These are phyloP conservation scores for Drosophila fungiperda DNA, from an alignment of 2,888 invertebrate species.

Conservation along the genomic window DNA sequence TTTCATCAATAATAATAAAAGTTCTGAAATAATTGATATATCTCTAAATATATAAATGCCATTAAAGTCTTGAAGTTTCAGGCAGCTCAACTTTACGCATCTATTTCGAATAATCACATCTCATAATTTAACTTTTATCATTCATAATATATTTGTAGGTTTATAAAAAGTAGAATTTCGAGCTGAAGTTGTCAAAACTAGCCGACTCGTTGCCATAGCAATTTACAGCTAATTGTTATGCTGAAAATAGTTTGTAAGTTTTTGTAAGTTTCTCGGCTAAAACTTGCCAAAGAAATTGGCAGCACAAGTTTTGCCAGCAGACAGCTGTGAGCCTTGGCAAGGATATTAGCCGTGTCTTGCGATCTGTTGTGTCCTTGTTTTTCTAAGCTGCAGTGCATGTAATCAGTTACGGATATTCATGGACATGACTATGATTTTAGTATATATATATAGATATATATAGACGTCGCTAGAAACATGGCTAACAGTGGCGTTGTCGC, in stretches of 20 bases:
- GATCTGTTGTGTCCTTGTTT: constrained; percentile 58
- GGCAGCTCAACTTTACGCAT: background rate
- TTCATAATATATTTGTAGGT: background rate
- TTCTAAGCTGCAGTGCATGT: constrained; percentile 74
- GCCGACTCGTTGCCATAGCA: background rate
- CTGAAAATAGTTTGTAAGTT: constrained; percentile 10
- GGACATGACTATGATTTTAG: constrained; percentile 79
- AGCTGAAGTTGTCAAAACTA: background rate
- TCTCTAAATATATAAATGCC: background rate
- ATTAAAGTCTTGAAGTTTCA: background rate
- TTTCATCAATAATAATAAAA: too few relatives aligned
- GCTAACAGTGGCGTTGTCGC: constrained; percentile 45
- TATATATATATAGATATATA: constrained; percentile 18
- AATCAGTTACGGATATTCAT: constrained; percentile 78
- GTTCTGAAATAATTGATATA: background rate
- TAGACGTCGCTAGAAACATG: constrained; percentile 1
- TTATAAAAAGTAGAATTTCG: background rate
- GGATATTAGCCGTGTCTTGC: constrained; percentile 51
- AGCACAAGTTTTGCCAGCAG: background rate
- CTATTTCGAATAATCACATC: background rate
- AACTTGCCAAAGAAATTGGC: constrained; percentile 34
- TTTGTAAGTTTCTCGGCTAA: constrained; percentile 12
- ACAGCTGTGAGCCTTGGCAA: constrained; percentile 1
- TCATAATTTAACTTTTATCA: background rate
- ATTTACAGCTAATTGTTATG: constrained; percentile 22